phyloP scores from a whole-genome alignment of 1,140 invertebrate genomes.

The Drosophila ironensis region DNA sequence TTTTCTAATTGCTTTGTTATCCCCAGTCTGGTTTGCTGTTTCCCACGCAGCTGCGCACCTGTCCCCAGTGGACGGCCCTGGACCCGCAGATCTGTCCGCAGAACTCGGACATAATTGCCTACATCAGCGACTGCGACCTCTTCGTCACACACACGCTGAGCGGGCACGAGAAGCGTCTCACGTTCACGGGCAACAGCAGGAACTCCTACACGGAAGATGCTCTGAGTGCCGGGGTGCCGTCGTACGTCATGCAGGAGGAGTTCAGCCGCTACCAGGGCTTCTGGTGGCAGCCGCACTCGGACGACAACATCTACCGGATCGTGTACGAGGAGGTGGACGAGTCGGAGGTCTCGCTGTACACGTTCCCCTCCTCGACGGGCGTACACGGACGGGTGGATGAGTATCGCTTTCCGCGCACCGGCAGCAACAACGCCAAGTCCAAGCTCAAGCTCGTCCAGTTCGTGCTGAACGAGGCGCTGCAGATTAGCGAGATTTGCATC shows the following conservation, averaged over 20 bases:
- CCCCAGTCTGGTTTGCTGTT: constrained; percentile 86
- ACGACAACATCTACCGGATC: constrained; percentile 91
- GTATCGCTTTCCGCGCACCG: constrained; percentile 95
- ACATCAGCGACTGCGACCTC: constrained; percentile 94
- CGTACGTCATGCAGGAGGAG: constrained; percentile 99
- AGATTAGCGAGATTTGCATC: constrained; percentile 86
- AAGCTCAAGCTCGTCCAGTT: constrained; percentile 95
- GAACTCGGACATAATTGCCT: constrained; percentile 93
- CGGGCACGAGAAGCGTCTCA: constrained; percentile 88
- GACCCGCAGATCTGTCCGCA: constrained; percentile 96
- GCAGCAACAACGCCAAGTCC: constrained; percentile 94
- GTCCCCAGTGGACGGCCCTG: constrained; percentile 86
- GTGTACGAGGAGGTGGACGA: constrained; percentile 98
- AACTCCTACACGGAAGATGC: constrained; percentile 89
- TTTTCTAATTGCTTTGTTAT: background rate
- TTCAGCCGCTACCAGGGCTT: constrained; percentile 97
- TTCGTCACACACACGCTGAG: constrained; percentile 92
- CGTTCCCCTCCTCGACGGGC: constrained; percentile 90
- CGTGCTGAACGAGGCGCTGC: constrained; percentile 85
- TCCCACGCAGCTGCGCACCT: constrained; percentile 88
- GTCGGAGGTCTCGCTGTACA: constrained; percentile 94
- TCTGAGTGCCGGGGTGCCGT: constrained; percentile 94
- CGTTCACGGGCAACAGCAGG: constrained; percentile 91
- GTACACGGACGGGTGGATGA: constrained; percentile 92
- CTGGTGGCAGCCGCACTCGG: constrained; percentile 96